These are phyloP conservation scores for Oscheius onirici DNA, from an alignment of 2,888 invertebrate genomes.

Conservation along the genomic window DNA sequence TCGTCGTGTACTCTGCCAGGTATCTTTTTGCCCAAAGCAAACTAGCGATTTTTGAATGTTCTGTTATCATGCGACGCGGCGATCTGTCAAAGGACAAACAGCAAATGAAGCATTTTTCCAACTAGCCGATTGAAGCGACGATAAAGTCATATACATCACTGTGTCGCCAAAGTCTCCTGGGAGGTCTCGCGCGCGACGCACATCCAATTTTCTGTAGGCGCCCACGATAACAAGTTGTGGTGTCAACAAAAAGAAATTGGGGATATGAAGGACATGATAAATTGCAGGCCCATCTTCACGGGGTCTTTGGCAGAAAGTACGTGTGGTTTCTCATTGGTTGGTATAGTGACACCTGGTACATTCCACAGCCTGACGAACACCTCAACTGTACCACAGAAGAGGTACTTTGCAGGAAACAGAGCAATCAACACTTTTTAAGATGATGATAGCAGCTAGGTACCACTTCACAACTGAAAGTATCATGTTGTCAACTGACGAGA, in stretches of 20 bases:
- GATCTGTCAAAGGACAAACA: slow-evolving; percentile 13
- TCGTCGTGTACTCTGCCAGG: slow-evolving; percentile 92
- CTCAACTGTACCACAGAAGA: slow-evolving; percentile 88
- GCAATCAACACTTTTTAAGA: slow-evolving; percentile 80
- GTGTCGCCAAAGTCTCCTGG: slow-evolving; percentile 10
- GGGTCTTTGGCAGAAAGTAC: slow-evolving; percentile 90
- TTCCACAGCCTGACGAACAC: slow-evolving; percentile 81
- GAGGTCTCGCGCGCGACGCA: slow-evolving; percentile 5
- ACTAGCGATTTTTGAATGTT: background rate
- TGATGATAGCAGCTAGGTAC: slow-evolving; percentile 92
- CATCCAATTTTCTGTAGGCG: slow-evolving; percentile 24
- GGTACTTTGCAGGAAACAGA: slow-evolving; percentile 35
- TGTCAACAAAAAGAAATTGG: slow-evolving; percentile 1
- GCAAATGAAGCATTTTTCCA: too few relatives aligned
- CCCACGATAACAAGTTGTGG: slow-evolving; percentile 16
- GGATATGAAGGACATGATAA: background rate
- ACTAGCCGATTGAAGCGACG: slow-evolving; percentile 6
- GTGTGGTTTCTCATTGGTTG: slow-evolving; percentile 99
- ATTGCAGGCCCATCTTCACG: slow-evolving; percentile 82
- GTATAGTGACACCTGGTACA: slow-evolving; percentile 99
- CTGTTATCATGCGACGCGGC: background rate
- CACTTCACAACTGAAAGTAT: slow-evolving; percentile 98
- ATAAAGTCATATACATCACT: slow-evolving; percentile 31
- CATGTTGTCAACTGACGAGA: slow-evolving; percentile 96
- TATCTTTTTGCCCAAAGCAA: slow-evolving; percentile 73